Evolutionary conservation across 2,113 vertebrate species (phyloP).

Genomic region (Carlito syrichta): DNA sequence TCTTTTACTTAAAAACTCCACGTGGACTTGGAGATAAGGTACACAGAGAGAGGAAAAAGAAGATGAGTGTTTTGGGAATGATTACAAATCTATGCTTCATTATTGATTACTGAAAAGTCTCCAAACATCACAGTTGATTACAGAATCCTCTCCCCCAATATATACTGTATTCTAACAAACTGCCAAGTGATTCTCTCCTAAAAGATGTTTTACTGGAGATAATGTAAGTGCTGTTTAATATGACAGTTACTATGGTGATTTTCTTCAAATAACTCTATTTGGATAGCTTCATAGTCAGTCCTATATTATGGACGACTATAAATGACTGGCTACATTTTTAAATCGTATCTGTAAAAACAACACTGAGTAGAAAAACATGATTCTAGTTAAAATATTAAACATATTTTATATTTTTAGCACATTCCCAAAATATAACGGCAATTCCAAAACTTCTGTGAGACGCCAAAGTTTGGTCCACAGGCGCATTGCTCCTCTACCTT

Average conservation of each 20-base stretch:
- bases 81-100: not conserved
- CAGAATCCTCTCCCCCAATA: not conserved
- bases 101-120: constrained; percentile 16
- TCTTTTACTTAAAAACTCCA: constrained; percentile 37
- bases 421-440: constrained; percentile 31
- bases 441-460: not conserved
- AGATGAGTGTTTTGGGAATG: not conserved
- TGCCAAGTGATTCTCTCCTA: constrained; percentile 36
- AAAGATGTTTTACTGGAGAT: constrained; percentile 48
- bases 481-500: constrained; percentile 57
- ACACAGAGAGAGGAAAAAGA: not conserved
- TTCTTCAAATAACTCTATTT: constrained; percentile 41
- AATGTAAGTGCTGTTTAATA: constrained; percentile 32
- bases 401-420: constrained; percentile 32
- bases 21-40: not conserved
- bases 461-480: not conserved
- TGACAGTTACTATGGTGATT: constrained; percentile 45
- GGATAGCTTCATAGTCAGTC: constrained; percentile 5
- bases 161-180: not conserved
- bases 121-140: constrained; percentile 41
- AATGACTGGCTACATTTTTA: not conserved
- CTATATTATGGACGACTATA: not conserved
- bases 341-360: constrained; percentile 20
- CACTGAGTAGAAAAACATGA: constrained; percentile 15
- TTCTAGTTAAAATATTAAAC: constrained; percentile 23